These are phyloP conservation scores for Holacanthella duospinosa DNA, from an alignment of 2,888 invertebrate species.

Conservation along the genomic window DNA sequence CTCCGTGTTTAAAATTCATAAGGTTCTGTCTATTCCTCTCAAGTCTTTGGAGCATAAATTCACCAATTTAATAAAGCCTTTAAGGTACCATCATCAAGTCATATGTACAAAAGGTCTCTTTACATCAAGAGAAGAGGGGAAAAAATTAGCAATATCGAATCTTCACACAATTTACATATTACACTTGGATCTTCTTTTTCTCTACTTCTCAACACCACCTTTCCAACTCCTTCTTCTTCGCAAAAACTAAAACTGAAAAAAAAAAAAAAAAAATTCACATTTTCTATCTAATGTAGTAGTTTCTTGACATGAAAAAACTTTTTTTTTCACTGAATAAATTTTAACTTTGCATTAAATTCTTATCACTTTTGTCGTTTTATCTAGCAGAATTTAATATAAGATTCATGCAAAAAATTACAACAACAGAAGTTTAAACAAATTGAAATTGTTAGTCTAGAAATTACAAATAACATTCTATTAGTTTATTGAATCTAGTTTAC, in stretches of 20 bases:
- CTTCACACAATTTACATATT: background rate
- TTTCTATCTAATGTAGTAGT: background rate
- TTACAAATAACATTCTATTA: too few relatives aligned
- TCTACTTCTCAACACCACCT: background rate
- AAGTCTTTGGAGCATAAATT: background rate
- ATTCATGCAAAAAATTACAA: too few relatives aligned
- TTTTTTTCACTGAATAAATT: background rate
- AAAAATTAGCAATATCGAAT: background rate
- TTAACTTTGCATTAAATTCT: too few relatives aligned
- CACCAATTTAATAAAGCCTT: background rate
- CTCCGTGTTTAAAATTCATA: background rate
- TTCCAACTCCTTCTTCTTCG: background rate
- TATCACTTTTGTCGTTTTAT: too few relatives aligned
- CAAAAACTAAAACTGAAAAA: background rate
- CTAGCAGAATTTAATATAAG: too few relatives aligned
- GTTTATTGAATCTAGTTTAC: too few relatives aligned
- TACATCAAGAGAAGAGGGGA: background rate
- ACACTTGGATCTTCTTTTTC: background rate
- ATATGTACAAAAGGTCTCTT: background rate
- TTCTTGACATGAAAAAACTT: background rate
- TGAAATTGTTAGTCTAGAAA: too few relatives aligned
- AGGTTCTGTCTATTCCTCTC: background rate
- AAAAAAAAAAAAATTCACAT: background rate
- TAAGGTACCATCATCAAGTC: background rate
- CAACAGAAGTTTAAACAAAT: too few relatives aligned